These are phyloP conservation scores for Poecilia gillii DNA, from an alignment of 2,797 vertebrate species.

Conservation along the genomic window DNA sequence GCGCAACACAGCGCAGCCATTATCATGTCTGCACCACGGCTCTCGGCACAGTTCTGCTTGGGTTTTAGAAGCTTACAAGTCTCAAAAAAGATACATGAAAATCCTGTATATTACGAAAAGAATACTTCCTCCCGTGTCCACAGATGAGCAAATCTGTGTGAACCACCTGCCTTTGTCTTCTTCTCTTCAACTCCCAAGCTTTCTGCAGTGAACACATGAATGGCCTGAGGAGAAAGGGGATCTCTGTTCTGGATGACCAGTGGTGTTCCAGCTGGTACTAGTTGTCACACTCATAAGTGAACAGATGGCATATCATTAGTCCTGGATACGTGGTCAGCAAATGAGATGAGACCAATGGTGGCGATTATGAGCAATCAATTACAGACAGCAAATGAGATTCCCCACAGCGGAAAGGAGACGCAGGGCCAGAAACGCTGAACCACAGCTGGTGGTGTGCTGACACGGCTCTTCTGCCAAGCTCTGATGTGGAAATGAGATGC, in stretches of 20 bases:
- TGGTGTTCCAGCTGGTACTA: slow-evolving; percentile 25
- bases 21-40: slow-evolving; percentile 45
- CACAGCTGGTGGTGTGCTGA: slow-evolving; percentile 49
- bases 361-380: slow-evolving; percentile 67
- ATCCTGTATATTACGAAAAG: neutral
- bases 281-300: slow-evolving; percentile 33
- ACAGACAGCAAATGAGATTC: slow-evolving; percentile 57
- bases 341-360: slow-evolving; percentile 58
- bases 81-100: neutral
- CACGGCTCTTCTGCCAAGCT: slow-evolving; percentile 21
- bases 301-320: slow-evolving; percentile 67
- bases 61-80: slow-evolving; percentile 13
- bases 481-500: slow-evolving; percentile 14
- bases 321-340: slow-evolving; percentile 36
- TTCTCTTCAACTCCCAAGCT: neutral
- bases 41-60: neutral
- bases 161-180: neutral
- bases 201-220: neutral
- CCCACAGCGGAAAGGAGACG: slow-evolving; percentile 28
- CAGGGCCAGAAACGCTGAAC: slow-evolving; percentile 44
- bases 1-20: slow-evolving; percentile 48
- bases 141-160: neutral
- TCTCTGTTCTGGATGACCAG: slow-evolving; percentile 18
- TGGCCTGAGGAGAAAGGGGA: slow-evolving; percentile 17
- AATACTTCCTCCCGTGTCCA: neutral